Evolutionary conservation across 2,888 invertebrate species (phyloP), one percentile per base, ranked within the genome.

Genomic region (Ecliptopera silaceata): DNA sequence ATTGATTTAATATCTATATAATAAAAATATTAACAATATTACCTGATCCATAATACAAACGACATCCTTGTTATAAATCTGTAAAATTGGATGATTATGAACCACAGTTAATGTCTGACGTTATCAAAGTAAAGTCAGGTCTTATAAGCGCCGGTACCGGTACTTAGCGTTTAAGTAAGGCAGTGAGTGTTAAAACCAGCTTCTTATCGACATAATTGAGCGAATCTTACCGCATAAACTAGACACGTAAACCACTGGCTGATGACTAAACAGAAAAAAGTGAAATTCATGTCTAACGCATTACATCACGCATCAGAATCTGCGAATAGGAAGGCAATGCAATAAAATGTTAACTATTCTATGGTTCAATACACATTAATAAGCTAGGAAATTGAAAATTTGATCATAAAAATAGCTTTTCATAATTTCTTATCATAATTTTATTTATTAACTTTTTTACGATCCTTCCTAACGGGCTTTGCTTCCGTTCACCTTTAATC

Each of bases 51-150:
- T 72, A 48, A 84, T 53, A 68, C 89, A 90, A 54, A 78, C 62
- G 36, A 88, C 80, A 65, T 85, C 83, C 59, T 80, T 85, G 62
- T 82, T 88, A 66, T 83, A 88, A 47, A 61, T 61, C 88, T 88
- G 85, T 57, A 84, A 86, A 36, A 15, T 26, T 26, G 4, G 10
- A 26, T 26, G 26, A 26, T 6, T 26, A 6, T 6, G 6, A 26
- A 26, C 26, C 26, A 26, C 26, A 6, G 26, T 8, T 8, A 26
- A n/a, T n/a, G n/a, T 26, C 6, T 8, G 10, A 26, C 10, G 10
- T 26, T 26, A 22, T 26, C 6, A 26, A 26, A 26, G 1, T 26
- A 6, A 26, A 8, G 8, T 18, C 10, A 38, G n/a, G 38, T 38
- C 11, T 34, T 38, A 8, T 38, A 36, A 36, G 2, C 11, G n/a